Evolutionary conservation across 2,113 vertebrate genomes (phyloP), one percentile per base, ranked within the genome.

Genomic region (Emydocephalus ijimae): DNA sequence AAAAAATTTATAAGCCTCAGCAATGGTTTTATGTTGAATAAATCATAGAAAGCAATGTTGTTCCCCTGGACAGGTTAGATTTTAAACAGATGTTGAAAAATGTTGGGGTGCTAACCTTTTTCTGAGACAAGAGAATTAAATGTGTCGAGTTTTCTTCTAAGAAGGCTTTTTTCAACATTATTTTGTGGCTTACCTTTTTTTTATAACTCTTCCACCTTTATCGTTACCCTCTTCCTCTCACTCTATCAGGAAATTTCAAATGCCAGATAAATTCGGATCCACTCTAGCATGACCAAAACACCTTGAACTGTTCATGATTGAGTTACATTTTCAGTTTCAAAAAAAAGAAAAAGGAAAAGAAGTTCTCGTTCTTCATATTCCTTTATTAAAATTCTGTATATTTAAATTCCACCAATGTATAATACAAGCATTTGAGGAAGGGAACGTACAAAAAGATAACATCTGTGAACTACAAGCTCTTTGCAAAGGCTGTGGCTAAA

Each of bases 401-500:
- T 81, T 85, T 43, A 81, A 89, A 94, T 20, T 3, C 5, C 45
- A 69, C 23, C 88, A 91, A 54, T 50, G 18, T 86, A 61, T 23
- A 90, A 10, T 90, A 23, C 23, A 23, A 64, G 87, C 93, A 74
- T 91, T 94, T 55, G 15, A 0, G 0, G 61, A 2, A n/a, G 54
- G 56, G 21, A 43, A 85, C 56, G 39, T n/a, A 61, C 39, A 90
- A 90, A 59, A 57, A 90, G 50, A 39, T 90, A 81, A 88, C 23
- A 57, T n/a, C 43, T 94, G 91, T 54, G 94, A 89, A 90, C 48
- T 87, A 91, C n/a, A 61, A 90, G 52, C 55, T 81, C 18, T 59
- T 90, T 94, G 91, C 94, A 93, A 93, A 95, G 26, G 23, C 88
- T 93, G 69, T 91, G 39, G 81, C 74, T 69, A 89, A 74, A 90